A percentile compares a stretch with the other conserved stretches of the same genome.
These are phyloP conservation scores for Lysiphlebus fabarum DNA, from an alignment of 1,140 invertebrate genomes.

Conservation along the genomic window DNA sequence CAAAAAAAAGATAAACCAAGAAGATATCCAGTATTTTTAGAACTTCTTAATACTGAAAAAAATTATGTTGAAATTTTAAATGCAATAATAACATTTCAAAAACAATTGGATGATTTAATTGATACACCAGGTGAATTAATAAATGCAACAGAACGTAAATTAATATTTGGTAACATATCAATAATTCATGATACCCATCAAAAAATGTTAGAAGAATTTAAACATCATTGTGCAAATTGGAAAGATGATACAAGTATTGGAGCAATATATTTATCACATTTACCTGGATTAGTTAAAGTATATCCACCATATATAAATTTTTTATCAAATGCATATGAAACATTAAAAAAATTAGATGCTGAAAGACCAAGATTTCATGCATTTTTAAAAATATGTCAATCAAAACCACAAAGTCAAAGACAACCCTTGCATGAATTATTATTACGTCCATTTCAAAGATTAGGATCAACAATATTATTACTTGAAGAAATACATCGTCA, in stretches of 20 bases:
- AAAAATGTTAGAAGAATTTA: slow-evolving; percentile 77
- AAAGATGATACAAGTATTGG: slow-evolving; percentile 82
- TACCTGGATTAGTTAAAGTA: slow-evolving; percentile 78
- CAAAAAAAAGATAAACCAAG: slow-evolving; percentile 68
- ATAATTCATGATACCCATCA: slow-evolving; percentile 91
- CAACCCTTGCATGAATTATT: slow-evolving; percentile 92
- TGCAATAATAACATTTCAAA: slow-evolving; percentile 88
- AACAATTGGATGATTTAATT: slow-evolving; percentile 80
- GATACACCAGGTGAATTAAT: slow-evolving; percentile 74
- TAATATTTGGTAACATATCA: slow-evolving; percentile 94
- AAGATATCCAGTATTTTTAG: slow-evolving; percentile 84
- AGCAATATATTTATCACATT: slow-evolving; percentile 81
- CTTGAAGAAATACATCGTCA: slow-evolving; percentile 92
- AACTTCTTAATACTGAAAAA: slow-evolving; percentile 91
- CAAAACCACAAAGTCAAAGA: slow-evolving; percentile 89
- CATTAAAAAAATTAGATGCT: slow-evolving; percentile 83
- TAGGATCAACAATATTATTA: slow-evolving; percentile 91
- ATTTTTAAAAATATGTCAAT: slow-evolving; percentile 93
- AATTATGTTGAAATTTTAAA: slow-evolving; percentile 95
- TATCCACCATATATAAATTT: slow-evolving; percentile 98
- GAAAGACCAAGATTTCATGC: slow-evolving; percentile 94
- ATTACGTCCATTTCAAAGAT: slow-evolving; percentile 92
- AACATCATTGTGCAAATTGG: slow-evolving; percentile 70
- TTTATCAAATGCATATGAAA: slow-evolving; percentile 94
- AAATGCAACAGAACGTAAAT: slow-evolving; percentile 88